phyloP scores from a whole-genome alignment of 2,797 vertebrate species.

The Hapalemur alaotrensis region DNA sequence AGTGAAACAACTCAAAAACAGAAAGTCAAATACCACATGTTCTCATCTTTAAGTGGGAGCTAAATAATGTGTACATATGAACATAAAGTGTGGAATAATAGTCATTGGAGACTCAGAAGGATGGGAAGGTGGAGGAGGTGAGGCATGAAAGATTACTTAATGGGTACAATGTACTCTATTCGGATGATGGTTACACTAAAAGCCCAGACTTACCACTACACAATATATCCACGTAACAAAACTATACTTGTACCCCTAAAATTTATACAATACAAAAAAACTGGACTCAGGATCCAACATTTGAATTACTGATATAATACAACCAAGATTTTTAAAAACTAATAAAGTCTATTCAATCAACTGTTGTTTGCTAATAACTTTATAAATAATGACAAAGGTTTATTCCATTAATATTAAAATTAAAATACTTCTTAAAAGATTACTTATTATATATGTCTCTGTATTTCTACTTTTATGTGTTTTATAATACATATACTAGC shows the following conservation, averaged over 20 bases:
- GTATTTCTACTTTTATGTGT: neutral
- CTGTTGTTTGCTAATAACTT: neutral
- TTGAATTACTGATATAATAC: constrained; percentile 17
- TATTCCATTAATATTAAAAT: constrained; percentile 1
- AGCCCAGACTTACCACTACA: neutral
- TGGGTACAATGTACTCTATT: neutral
- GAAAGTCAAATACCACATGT: neutral
- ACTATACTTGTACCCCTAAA: neutral
- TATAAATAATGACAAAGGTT: neutral
- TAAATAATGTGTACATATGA: neutral
- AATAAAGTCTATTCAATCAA: neutral
- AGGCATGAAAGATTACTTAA: neutral
- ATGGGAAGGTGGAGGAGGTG: neutral
- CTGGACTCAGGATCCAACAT: neutral
- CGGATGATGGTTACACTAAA: neutral
- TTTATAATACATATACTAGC: neutral
- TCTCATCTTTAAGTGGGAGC: neutral
- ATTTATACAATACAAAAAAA: neutral
- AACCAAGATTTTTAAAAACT: constrained; percentile 39
- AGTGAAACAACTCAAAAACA: neutral
- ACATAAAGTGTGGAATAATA: neutral
- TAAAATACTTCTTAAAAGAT: neutral
- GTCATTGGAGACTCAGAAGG: neutral
- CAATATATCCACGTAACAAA: neutral
- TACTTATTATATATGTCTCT: neutral